A percentile compares a stretch with the other conserved stretches of the same genome.
phyloP scores from a whole-genome alignment of 2,888 invertebrate species.

The Apotomis betuletana region DNA sequence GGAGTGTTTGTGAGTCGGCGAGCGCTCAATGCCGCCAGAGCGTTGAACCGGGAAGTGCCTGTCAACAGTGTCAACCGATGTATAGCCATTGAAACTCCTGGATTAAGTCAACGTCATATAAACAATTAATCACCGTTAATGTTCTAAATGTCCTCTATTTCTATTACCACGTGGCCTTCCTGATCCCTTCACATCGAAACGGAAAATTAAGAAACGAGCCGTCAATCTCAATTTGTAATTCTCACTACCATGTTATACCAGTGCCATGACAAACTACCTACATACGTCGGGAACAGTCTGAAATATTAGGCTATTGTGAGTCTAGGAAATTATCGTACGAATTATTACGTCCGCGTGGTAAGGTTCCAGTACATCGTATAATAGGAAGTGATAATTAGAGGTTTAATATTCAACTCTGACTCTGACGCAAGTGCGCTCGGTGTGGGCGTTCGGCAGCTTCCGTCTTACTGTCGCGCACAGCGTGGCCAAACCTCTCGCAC shows the following conservation, averaged over 20 bases:
- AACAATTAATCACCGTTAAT: constrained; percentile 5
- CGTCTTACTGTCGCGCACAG: constrained; percentile 54
- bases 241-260: constrained; percentile 12
- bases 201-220: constrained; percentile 7
- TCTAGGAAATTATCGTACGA: constrained; percentile 33
- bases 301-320: constrained; percentile 23
- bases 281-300: constrained; percentile 2
- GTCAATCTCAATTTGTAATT: constrained; percentile 14
- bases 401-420: constrained; percentile 56
- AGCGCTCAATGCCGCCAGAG: constrained; percentile 60
- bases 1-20: constrained; percentile 58
- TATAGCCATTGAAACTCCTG: constrained; percentile 51
- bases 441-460: constrained; percentile 50
- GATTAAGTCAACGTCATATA: constrained; percentile 30
- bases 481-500: constrained; percentile 49
- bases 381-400: constrained; percentile 59
- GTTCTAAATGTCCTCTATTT: neutral
- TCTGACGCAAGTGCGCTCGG: constrained; percentile 57
- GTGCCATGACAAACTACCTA: constrained; percentile 3
- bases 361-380: constrained; percentile 44
- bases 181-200: neutral
- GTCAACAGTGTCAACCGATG: constrained; percentile 50
- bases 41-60: constrained; percentile 67
- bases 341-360: constrained; percentile 34
- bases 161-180: neutral